Base-by-base conservation (phyloP, 2,888 invertebrate species). In the Stictocephala bisonia region DNA sequence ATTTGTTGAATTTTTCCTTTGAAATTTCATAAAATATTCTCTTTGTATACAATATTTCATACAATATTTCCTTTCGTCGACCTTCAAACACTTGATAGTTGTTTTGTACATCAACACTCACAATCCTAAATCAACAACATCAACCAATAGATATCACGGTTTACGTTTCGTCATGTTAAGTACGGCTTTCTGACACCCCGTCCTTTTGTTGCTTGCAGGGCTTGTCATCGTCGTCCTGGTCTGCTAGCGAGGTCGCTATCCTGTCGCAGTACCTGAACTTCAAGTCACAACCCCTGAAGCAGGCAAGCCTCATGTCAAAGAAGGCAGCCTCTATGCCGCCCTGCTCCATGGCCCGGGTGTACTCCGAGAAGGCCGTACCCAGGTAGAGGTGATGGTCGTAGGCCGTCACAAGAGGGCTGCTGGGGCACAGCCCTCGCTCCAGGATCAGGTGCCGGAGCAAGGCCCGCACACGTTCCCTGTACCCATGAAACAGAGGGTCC, bases 401-500 rank as follows among this genome's bases (percentile, higher is more conserved):
- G 53, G 75, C 72, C 20, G 53, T 56, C 41, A 77, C 77, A 11
- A 76, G 73, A 6, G 77, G 77, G 31, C 76, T 75, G 22, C 68
- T 67, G 1, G 76, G 77, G 41, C 31, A 50, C 11, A 71, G 68
- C 18, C 68, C 56, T 26, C 72, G 72, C 35, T 66, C 50, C 41
- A 77, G 48, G 73, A 77, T 75, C 44, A 77, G 74, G 67, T 76
- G 74, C 24, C 73, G 71, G 3, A 77, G 73, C 13, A 75, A 40
- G 6, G 69, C 48, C 4, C 75, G 56, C 0, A 67, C 70, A 26
- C 71, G 64, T 50, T 76, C 75, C 11, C 70, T 67, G 72, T 77
- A 73, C 15, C 75, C 67, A 20, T 53, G n/a, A 22, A 76, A 40
- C 2, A 40, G 53, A 26, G 64, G 67, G 56, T 74, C 74, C 31